Conservation (phyloP, 2,113 vertebrate genomes). For the Xenopus tropicalis region UCB_Xtro_10.0 CM004449.2:102331001-102331500, state of each 20-base stretch:
- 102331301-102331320: too few species aligned
- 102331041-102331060: constrained; percentile 37
- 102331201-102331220: background rate
- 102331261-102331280: too few species aligned
- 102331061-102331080: background rate
- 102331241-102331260: background rate
- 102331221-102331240: background rate
- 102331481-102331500: too few species aligned
- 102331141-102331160: constrained; percentile 34
- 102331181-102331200: background rate
- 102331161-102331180: constrained; percentile 49
- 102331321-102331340: too few species aligned
- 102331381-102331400: too few species aligned
- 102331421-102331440: too few species aligned
- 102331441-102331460: too few species aligned
- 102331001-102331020: constrained; percentile 5
- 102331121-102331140: constrained; percentile 54
- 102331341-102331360: too few species aligned
- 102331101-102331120: constrained; percentile 51
- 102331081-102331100: background rate
- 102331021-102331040: constrained; percentile 44
- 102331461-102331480: too few species aligned
- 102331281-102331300: too few species aligned
- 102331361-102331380: too few species aligned
- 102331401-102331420: too few species aligned